Base-by-base conservation (phyloP, 2,888 invertebrate species). In the Tetrapedia diversipes region DNA sequence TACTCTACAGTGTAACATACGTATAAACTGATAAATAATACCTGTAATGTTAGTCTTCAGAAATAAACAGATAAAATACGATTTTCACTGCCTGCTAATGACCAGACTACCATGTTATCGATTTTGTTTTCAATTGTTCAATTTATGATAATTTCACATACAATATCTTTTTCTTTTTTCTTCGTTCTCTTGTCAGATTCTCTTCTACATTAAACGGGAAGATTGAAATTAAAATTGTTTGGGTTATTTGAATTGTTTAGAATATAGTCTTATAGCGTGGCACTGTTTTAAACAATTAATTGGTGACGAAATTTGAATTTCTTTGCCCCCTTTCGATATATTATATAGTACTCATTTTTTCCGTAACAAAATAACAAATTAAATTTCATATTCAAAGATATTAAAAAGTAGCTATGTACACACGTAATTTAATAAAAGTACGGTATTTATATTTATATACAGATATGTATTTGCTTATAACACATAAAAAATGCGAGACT, bases 41-140 rank as follows among this genome's bases (percentile, higher is more conserved):
- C 32, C 19, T 22, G 16, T 45, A 64, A 47, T 70, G 72, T 59
- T 61, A 41, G 77, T 84, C 76, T 67, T 70, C 56, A 68, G 68
- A 75, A 65, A 70, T 61, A 51, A 57, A 51, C 61, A 56, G 66
- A 77, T 72, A 81, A 79, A 71, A 66, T 60, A 78, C 34, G 29
- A 78, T 59, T 66, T 54, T 14, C 64, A 49, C 63, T 73, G 65
- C 70, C 65, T 78, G 64, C 61, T 60, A 19, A 49, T 60, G 37
- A 10, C 53, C 57, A 54, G 24, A 66, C 29, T 39, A 14, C 8
- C 29, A 67, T 68, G 51, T 63, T 56, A 64, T 67, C 53, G n/a
- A 8, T 54, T 54, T 29, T 47, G 16, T 61, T 65, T 68, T 14
- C 37, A 27, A 47, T 34, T 34, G 19, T 37, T 6, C 1, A 16